Base-by-base conservation (phyloP, 2,797 vertebrate species). In the Labroides dimidiatus region DNA sequence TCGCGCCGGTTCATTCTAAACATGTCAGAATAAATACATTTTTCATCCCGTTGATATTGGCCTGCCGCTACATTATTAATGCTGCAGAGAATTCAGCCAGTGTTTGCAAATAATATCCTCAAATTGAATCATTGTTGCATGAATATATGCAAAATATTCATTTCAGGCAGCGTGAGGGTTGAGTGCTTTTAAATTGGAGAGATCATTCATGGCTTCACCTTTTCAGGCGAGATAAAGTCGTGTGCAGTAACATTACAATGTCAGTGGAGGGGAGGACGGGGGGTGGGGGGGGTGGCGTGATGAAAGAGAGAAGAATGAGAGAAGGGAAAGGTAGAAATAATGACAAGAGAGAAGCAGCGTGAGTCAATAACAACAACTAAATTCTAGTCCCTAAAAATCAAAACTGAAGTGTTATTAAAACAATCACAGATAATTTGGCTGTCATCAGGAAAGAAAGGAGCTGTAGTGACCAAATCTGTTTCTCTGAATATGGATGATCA, bases 101-200 rank as follows among this genome's bases (percentile, higher is more conserved):
- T 97, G 96, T 98, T 97, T 97, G 95, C 96, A 96, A 97, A 97
- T 97, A 97, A 96, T 97, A 96, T 97, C 95, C 96, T 96, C 96
- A 98, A 98, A 98, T 97, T 98, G 96, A 98, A 98, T 97, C 97
- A 97, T 97, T 97, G 96, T 98, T 98, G 96, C 97, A 98, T 99
- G 97, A 98, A 98, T 99, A 97, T 98, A 98, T 99, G 97, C 97
- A 98, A 97, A 98, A 97, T 96, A 97, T 98, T 98, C 96, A 97
- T 97, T 96, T 96, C 96, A 96, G 95, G 94, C 95, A 94, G 94
- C 94, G 97, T 96, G 96, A 97, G 96, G 97, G 97, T 97, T 98
- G 97, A 99, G 96, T 97, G 97, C 96, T 97, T 98, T 99, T 98
- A 98, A 98, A 99, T 98, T 98, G 96, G 96, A 97, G 96, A 99